These are phyloP conservation scores for Cremastinae sp. DNA, from an alignment of 2,888 invertebrate species.

Conservation along the genomic window DNA sequence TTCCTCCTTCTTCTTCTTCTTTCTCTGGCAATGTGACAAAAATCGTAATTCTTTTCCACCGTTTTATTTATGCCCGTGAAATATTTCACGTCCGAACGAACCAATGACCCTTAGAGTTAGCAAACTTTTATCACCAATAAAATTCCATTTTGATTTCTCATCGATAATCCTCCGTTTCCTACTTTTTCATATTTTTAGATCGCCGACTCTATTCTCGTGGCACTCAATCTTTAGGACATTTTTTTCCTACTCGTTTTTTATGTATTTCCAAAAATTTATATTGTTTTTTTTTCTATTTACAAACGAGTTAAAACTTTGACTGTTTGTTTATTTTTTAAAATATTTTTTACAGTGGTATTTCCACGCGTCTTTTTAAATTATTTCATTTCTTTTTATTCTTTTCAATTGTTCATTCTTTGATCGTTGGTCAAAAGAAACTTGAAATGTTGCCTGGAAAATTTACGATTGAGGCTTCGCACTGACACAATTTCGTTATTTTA, in stretches of 20 bases:
- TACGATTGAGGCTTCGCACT: constrained; percentile 22
- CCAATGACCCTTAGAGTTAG: constrained; percentile 8
- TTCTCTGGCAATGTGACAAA: constrained; percentile 38
- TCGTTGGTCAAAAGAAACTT: constrained; percentile 11
- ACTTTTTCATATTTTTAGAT: not conserved
- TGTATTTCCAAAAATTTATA: too few species aligned
- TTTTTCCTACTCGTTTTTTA: too few species aligned
- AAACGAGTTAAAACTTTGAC: too few species aligned
- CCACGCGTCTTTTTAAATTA: too few species aligned
- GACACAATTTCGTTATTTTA: constrained; percentile 13
- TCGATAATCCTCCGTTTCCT: not conserved
- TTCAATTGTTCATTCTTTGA: constrained; percentile 22
- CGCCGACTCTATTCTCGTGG: too few species aligned
- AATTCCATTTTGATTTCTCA: not conserved
- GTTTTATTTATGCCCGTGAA: not conserved
- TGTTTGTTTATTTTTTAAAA: too few species aligned
- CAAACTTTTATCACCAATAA: not conserved
- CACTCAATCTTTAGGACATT: too few species aligned
- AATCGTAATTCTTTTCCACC: constrained; percentile 38
- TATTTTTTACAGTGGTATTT: too few species aligned
- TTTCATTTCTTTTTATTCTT: constrained; percentile 2
- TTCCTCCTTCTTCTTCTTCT: too few species aligned
- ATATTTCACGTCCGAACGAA: constrained; percentile 7
- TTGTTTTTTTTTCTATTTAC: too few species aligned
- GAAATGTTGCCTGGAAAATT: constrained; percentile 23